Percentiles rank a stretch among this genome's conserved stretches.
These are phyloP conservation scores for Electrona antarctica DNA, from an alignment of 2,113 vertebrate species.

Conservation along the genomic window DNA sequence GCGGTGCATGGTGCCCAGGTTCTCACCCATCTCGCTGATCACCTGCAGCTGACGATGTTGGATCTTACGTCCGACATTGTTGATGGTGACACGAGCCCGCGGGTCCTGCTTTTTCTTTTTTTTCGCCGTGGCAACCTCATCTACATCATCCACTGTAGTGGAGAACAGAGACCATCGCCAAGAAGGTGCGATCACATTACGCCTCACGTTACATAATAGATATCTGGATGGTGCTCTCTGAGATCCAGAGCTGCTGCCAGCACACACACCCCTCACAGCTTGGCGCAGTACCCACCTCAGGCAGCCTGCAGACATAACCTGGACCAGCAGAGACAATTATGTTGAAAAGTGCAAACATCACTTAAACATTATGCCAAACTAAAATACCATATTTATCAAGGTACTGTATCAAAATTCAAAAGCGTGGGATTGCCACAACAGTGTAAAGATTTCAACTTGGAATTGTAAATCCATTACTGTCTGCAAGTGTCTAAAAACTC, in stretches of 20 bases:
- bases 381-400: too few relatives aligned
- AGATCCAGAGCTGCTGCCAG: background rate
- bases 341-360: background rate
- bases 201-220: background rate
- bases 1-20: conserved; percentile 87
- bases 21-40: conserved; percentile 80
- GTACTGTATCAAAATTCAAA: too few relatives aligned
- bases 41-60: conserved; percentile 79
- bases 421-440: too few relatives aligned
- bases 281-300: conserved; percentile 60
- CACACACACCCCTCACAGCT: conserved; percentile 5
- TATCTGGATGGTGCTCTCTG: conserved; percentile 18
- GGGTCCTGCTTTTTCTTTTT: conserved; percentile 67
- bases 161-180: conserved; percentile 56
- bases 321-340: background rate
- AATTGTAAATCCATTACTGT: too few relatives aligned
- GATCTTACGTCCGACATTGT: conserved; percentile 86
- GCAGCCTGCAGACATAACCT: conserved; percentile 72
- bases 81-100: conserved; percentile 55
- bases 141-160: conserved; percentile 58
- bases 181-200: background rate
- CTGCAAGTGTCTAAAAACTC: too few relatives aligned
- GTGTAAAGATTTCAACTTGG: too few relatives aligned
- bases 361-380: background rate
- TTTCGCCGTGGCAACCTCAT: conserved; percentile 34